Evolutionary conservation across 2,888 invertebrate genomes (phyloP), one percentile per base, ranked within the genome.

Genomic region (Diarsia rubi): DNA sequence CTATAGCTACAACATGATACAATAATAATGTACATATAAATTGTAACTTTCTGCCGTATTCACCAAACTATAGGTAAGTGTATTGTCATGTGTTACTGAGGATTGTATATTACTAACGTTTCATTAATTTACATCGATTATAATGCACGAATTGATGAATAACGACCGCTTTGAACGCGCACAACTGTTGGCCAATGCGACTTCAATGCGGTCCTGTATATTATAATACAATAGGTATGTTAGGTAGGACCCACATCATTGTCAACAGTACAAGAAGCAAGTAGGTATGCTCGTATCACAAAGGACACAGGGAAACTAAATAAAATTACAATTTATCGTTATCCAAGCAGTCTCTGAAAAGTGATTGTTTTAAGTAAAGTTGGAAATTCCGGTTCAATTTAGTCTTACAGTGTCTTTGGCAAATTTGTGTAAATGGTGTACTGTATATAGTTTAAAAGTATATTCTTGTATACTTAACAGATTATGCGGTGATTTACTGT

Each of bases 11-110:
- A 90, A 90, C 88, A 86, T 92, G 91, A 91, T 93, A 93, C 91
- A 92, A 88, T 90, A 86, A 79, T 80, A 86, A 81, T 92, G 87
- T 93, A 94, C 92, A 91, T 90, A 92, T 90, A 94, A 83, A 92
- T 91, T 90, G 92, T 93, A 95, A 95, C 95, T 95, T 95, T 93
- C 92, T 96, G 96, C 95, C 95, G 87, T 95, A 96, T 95, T 96
- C 94, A 95, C 95, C 96, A 95, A 95, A 92, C 94, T 95, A 96
- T 93, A 94, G 91, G 93, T 95, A 94, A 93, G 93, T 95, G 95
- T 96, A 96, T 96, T 96, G 96, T 96, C 96, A 93, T 89, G 93
- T 94, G 94, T 96, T 95, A 92, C 93, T 95, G 94, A 95, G 95
- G 95, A 93, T 93, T 90, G 89, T 91, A 89, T 92, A 92, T 89